Base-by-base conservation (phyloP, 64 coral and sea anemone genomes). In the Catalaphyllia jardinei region DNA sequence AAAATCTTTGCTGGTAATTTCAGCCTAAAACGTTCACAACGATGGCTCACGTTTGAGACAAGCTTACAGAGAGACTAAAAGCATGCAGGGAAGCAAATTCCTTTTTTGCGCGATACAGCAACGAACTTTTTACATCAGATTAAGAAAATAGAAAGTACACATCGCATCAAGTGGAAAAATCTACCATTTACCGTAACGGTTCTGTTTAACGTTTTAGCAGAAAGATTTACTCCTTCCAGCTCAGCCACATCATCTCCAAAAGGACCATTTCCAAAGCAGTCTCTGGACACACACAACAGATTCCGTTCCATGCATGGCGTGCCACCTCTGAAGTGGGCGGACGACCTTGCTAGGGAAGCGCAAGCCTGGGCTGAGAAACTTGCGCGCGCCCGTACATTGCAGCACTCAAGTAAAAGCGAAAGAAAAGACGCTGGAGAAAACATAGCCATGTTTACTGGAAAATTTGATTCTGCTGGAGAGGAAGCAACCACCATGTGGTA, bases 371-470 rank as follows among this genome's bases (percentile, higher is more conserved):
- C 90, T 11, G 90, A 92, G 82, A 92, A 92, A 38, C 60, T 92
- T 10, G 90, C 90, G 29, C 72, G 84, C 10, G 14, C 73, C 8
- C 82, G 90, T 22, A 87, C 90, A 31, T 25, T 92, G n/a, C 73
- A 86, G 50, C 90, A 92, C 59, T 92, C 94, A 50, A 93, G 88
- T n/a, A 90, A 93, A 29, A 62, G 76, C 14, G 91, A 93, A 9
- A 83, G 94, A 77, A 60, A 75, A 3, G 81, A 93, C 60, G 88
- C 86, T 10, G 94, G 94, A 71, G 94, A 96, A 28, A 96, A 96
- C 62, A 30, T 96, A 29, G 94, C 94, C 24, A 93, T 91, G 91
- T 96, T 93, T 74, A 87, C 94, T 16, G 94, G 91, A 19, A 89
- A 74, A 64, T 92, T 93, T 77, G 88, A 96, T 52, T 87, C 50